Base-by-base conservation (phyloP, 2,888 invertebrate species). In the Carterocephalus palaemon region DNA sequence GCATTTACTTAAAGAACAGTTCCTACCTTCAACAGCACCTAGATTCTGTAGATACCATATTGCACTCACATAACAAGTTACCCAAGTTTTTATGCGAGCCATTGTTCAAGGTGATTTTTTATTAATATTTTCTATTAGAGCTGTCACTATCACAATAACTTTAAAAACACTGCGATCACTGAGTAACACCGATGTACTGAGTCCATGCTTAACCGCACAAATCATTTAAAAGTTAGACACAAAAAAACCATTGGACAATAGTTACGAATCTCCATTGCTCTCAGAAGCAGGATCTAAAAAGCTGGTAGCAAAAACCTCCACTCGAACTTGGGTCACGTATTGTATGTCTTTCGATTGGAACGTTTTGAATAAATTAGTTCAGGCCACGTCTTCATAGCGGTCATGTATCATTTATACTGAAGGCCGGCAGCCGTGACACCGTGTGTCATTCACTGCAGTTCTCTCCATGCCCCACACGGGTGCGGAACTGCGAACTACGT, bases 221-320 rank as follows among this genome's bases (percentile, higher is more conserved):
- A 28, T 28, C 28, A 22, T 16, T 26, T 36, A 4, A 24, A 26
- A n/a, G 1, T 13, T 29, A 8, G 20, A 8, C 10, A n/a, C 20
- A 13, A 40, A 40, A n/a, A 41, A 41, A 32, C 17, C 23, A 7
- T 10, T 13, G 3, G n/a, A 33, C n/a, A 33, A 37, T 32, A 36
- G 22, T 32, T 23, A 24, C 28, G 26, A 17, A 8, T 8, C n/a
- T 36, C 12, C 22, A n/a, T 13, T 9, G 8, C 34, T 36, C 23
- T n/a, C 9, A 23, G 23, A 36, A 36, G 7, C 34, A 36, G 34
- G 34, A 36, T 36, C 34, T 36, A 38, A 39, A 41, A 43, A 43
- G 23, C 28, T 10, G 22, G 29, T 8, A 49, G 46, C 22, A 49
- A 46, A 43, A 52, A 45, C 31, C 16, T 3, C 15, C 3, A 16